phyloP scores from a whole-genome alignment of 1,140 invertebrate genomes.

The Monochamus saltuarius region DNA sequence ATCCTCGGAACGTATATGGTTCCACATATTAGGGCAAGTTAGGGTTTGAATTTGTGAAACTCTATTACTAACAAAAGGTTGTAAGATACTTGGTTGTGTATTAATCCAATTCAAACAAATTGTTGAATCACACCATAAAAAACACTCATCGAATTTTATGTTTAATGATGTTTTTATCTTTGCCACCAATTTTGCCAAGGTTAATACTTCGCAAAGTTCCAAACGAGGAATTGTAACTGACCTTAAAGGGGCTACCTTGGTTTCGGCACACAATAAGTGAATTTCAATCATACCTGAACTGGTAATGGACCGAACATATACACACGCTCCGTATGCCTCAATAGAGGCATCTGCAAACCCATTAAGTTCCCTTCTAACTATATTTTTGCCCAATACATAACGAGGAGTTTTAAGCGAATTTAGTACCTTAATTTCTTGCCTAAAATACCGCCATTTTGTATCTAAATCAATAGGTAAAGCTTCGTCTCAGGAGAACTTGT shows the following conservation, averaged over 20 bases:
- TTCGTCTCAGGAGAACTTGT: slow-evolving; percentile 25
- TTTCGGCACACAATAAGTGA: slow-evolving; percentile 40
- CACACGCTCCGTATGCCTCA: slow-evolving; percentile 40
- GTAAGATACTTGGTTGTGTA: slow-evolving; percentile 30
- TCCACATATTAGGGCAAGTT: slow-evolving; percentile 39
- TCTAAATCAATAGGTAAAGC: slow-evolving; percentile 11
- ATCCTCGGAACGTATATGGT: slow-evolving; percentile 41
- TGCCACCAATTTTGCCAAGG: slow-evolving; percentile 27
- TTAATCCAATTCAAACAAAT: slow-evolving; percentile 46
- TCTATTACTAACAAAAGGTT: slow-evolving; percentile 47
- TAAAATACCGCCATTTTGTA: slow-evolving; percentile 17
- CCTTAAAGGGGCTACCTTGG: slow-evolving; percentile 42
- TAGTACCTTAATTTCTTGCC: slow-evolving; percentile 3
- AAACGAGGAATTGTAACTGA: slow-evolving; percentile 39
- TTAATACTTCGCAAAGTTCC: slow-evolving; percentile 33
- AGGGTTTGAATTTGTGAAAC: slow-evolving; percentile 46
- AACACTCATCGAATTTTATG: slow-evolving; percentile 14
- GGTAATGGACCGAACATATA: slow-evolving; percentile 37
- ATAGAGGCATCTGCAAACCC: slow-evolving; percentile 47
- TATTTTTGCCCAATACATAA: slow-evolving; percentile 1
- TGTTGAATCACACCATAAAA: slow-evolving; percentile 52
- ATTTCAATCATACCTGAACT: slow-evolving; percentile 12
- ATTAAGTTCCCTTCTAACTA: slow-evolving; percentile 23
- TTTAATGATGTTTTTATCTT: slow-evolving; percentile 21
- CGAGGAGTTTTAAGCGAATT: slow-evolving; percentile 9